Conservation (phyloP, 2,113 vertebrate species). For the Barbus barbus region DNA sequence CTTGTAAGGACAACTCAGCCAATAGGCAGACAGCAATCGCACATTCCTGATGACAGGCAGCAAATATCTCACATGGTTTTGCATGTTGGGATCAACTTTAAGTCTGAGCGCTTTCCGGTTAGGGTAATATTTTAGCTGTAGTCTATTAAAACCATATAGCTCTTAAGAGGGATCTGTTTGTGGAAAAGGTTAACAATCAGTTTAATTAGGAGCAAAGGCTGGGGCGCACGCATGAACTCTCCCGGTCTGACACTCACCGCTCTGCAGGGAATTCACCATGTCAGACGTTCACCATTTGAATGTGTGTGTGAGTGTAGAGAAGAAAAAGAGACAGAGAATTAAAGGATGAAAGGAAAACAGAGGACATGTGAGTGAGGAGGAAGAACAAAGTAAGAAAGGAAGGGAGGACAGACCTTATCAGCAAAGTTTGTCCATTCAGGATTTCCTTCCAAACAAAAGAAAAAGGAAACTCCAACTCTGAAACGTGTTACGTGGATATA, state of each 20-base stretch:
- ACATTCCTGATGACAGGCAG: constrained; percentile 27
- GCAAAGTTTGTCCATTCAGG: constrained; percentile 17
- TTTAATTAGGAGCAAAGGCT: constrained; percentile 61
- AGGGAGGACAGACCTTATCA: constrained; percentile 46
- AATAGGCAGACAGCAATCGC: constrained; percentile 25
- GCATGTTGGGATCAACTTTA: constrained; percentile 7
- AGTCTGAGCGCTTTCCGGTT: constrained; percentile 37
- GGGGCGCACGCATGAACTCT: constrained; percentile 51
- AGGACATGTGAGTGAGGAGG: constrained; percentile 42
- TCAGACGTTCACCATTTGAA: constrained; percentile 29
- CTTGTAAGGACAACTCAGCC: constrained; percentile 22
- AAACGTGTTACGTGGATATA: constrained; percentile 43
- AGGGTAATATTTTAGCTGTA: constrained; percentile 33
- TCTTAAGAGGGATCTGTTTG: constrained; percentile 45
- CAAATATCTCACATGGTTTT: constrained; percentile 15
- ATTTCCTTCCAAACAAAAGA: constrained; percentile 47
- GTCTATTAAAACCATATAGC: constrained; percentile 49
- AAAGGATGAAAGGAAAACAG: constrained; percentile 29
- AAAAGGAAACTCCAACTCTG: constrained; percentile 36
- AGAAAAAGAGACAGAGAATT: constrained; percentile 36
- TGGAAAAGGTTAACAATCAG: constrained; percentile 55
- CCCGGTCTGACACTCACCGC: constrained; percentile 37
- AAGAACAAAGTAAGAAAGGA: constrained; percentile 30
- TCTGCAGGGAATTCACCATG: constrained; percentile 46
- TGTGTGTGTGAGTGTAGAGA: constrained; percentile 19